phyloP scores from a whole-genome alignment of 1,140 invertebrate species.

The Leptopilina boulardi region DNA sequence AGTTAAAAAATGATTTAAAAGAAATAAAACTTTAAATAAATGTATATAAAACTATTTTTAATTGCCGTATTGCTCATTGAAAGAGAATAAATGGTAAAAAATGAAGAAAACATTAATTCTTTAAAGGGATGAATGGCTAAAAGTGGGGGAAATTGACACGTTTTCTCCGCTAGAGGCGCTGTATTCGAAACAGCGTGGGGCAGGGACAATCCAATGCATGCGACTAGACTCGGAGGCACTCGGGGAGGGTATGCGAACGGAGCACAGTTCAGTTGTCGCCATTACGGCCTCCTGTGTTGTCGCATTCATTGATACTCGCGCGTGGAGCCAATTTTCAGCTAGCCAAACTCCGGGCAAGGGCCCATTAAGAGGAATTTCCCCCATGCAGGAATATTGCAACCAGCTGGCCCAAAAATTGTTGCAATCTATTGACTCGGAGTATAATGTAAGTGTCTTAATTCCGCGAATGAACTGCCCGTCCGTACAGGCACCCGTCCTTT shows the following conservation, averaged over 20 bases:
- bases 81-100: neutral
- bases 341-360: conserved; percentile 67
- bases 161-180: neutral
- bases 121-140: neutral
- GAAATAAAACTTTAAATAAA: neutral
- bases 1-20: too few relatives aligned
- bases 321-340: conserved; percentile 66
- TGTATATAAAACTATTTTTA: neutral
- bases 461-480: conserved; percentile 66
- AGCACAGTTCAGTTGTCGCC: conserved; percentile 73
- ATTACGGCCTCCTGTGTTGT: conserved; percentile 72
- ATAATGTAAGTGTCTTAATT: conserved; percentile 79
- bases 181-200: conserved; percentile 52
- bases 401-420: conserved; percentile 81
- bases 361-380: conserved; percentile 67
- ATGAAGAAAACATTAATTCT: neutral
- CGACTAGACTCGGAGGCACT: conserved; percentile 68
- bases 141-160: neutral
- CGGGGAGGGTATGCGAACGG: conserved; percentile 72
- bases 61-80: neutral
- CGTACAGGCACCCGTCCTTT: conserved; percentile 74
- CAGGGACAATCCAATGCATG: conserved; percentile 56
- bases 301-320: conserved; percentile 66
- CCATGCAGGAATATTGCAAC: conserved; percentile 79
- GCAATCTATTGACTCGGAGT: conserved; percentile 81